Percentiles rank a stretch among this genome's conserved stretches.
phyloP scores from a whole-genome alignment of 1,140 invertebrate genomes.

The Nymphalis io region DNA sequence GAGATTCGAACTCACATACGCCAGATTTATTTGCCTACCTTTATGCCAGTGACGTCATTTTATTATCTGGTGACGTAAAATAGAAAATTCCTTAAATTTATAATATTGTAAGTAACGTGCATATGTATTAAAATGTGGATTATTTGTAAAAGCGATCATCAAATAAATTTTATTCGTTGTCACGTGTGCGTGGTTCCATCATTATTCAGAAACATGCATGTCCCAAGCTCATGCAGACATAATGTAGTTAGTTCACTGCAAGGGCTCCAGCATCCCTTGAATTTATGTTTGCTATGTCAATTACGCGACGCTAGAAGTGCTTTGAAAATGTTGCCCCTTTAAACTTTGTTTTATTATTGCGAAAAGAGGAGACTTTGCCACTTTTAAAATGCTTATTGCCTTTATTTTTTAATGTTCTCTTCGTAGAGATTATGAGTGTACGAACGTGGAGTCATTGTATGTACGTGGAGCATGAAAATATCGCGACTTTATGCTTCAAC shows the following conservation, averaged over 20 bases:
- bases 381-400: not conserved
- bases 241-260: constrained; percentile 40
- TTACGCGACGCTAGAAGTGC: constrained; percentile 20
- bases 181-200: constrained; percentile 49
- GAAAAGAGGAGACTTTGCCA: constrained; percentile 16
- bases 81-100: no score
- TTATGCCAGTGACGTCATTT: no score
- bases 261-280: constrained; percentile 38
- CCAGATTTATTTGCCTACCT: no score
- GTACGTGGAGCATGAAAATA: no score
- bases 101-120: no score
- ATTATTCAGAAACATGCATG: constrained; percentile 65
- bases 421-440: no score
- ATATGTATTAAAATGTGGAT: no score
- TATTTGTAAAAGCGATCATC: not conserved
- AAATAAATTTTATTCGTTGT: constrained; percentile 50
- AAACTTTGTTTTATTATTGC: constrained; percentile 18
- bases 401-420: not conserved
- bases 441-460: no score
- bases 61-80: no score
- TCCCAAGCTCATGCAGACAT: constrained; percentile 37
- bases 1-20: no score
- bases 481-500: no score
- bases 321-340: constrained; percentile 21
- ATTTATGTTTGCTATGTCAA: constrained; percentile 44